Conservation (phyloP, 2,888 invertebrate species). For the Melanchra persicariae region DNA sequence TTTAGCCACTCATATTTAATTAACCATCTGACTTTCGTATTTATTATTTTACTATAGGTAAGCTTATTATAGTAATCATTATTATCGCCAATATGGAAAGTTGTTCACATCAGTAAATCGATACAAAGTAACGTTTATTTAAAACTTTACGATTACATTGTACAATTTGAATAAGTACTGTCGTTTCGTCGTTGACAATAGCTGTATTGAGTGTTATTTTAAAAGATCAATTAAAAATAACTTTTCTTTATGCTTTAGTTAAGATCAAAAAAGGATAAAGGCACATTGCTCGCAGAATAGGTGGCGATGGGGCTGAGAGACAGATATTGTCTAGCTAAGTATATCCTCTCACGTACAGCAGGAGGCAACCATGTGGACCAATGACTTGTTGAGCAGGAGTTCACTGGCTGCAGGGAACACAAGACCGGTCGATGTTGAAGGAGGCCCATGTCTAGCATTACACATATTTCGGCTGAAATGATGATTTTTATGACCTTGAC, state of each 20-base stretch:
- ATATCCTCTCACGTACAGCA: neutral
- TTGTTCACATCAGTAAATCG: conserved; percentile 4
- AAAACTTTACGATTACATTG: conserved; percentile 4
- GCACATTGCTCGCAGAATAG: too few relatives aligned
- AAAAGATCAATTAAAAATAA: neutral
- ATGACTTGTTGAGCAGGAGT: neutral
- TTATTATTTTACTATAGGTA: conserved; percentile 41
- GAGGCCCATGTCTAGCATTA: neutral
- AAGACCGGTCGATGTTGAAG: neutral
- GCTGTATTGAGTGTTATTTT: neutral
- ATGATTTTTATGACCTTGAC: neutral
- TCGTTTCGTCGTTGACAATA: conserved; percentile 20
- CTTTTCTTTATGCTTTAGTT: neutral
- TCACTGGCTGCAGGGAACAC: neutral
- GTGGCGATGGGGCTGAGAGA: too few relatives aligned
- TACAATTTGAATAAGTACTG: conserved; percentile 8
- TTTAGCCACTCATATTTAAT: conserved; percentile 37
- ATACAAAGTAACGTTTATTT: conserved; percentile 29
- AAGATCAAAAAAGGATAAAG: neutral
- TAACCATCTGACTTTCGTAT: conserved; percentile 39
- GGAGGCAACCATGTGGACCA: neutral
- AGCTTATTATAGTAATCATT: conserved; percentile 24
- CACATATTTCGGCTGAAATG: neutral
- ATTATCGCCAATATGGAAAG: conserved; percentile 31
- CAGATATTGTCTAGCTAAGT: too few relatives aligned